Base-by-base conservation (phyloP, 35 echinoderm and acorn worm species). In the Stichopus chloronotus region DNA sequence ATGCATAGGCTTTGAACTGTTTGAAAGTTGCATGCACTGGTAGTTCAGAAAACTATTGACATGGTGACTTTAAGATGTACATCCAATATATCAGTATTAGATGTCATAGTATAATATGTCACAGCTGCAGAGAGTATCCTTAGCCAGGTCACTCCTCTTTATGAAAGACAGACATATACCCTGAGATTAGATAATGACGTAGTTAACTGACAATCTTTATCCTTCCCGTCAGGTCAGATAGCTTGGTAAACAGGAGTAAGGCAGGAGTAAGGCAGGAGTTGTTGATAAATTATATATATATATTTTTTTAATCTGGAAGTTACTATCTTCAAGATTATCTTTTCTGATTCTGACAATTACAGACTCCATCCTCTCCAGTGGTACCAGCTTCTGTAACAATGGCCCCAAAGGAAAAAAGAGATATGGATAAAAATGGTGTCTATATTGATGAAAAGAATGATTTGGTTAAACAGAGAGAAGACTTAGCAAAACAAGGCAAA, bases 361-460 rank as follows among this genome's bases (percentile, higher is more conserved):
- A 87, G 83, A 88, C 63, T 57, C 79, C 79, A 83, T 83, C 91
- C 14, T 6, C 57, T 13, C 7, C 55, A 2, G 7, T 25, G 52
- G 25, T 85, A 7, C 57, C 55, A 57, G 13, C 57, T 58, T 14
- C 55, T n/a, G 22, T 9, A 58, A 58, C 17, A 14, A 17, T 20
- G 19, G n/a, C 20, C 82, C 11, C 8, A 20, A 56, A 19, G 30
- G 56, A 59, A 85, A 55, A 58, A 19, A 23, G n/a, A 9, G n/a
- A 58, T 22, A 85, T 20, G 58, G 55, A 20, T 53, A 10, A 58
- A 85, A 58, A 85, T 9, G 56, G 57, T 14, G 19, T 4, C 57
- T 56, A 92, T 30, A 17, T 23, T 92, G 69, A 58, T 60, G 22
- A 78, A 60, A 78, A 78, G 90, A 57, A 78, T 3, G 78, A 76